Conservation (phyloP, 2,113 vertebrate genomes). For the Vulpes ferrilata region DNA sequence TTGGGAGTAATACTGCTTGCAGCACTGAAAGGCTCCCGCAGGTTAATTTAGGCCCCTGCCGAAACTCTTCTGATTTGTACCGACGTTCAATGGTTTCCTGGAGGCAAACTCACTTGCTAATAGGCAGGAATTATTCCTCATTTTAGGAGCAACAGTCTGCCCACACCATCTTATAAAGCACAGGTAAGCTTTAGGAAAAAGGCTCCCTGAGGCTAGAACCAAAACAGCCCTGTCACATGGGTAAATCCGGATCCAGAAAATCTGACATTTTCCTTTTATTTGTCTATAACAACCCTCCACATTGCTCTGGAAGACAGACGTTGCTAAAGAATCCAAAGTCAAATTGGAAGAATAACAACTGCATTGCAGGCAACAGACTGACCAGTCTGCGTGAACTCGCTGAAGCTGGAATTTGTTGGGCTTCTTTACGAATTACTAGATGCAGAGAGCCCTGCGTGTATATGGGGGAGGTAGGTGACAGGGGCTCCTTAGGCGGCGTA, state of each 20-base stretch:
- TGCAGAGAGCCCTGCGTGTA: neutral
- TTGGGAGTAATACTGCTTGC: slow-evolving; percentile 62
- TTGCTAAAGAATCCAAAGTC: neutral
- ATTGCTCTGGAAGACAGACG: neutral
- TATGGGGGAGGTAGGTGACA: neutral
- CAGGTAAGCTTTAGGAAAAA: slow-evolving; percentile 64
- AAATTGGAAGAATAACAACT: neutral
- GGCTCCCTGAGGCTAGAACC: slow-evolving; percentile 58
- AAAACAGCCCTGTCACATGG: slow-evolving; percentile 54
- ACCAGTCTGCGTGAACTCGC: neutral
- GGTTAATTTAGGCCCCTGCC: slow-evolving; percentile 81
- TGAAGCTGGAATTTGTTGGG: neutral
- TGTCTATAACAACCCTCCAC: neutral
- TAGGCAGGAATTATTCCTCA: slow-evolving; percentile 80
- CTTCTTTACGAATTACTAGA: neutral
- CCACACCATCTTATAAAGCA: slow-evolving; percentile 60
- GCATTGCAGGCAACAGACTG: neutral
- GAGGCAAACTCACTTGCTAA: slow-evolving; percentile 82
- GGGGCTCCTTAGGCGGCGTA: neutral
- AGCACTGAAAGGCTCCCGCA: slow-evolving; percentile 75
- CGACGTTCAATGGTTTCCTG: slow-evolving; percentile 80
- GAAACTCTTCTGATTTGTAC: slow-evolving; percentile 80
- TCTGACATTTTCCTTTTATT: neutral
- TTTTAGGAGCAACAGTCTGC: slow-evolving; percentile 76
- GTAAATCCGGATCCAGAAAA: slow-evolving; percentile 20